These are phyloP conservation scores for Toxotes jaculatrix DNA, from an alignment of 2,113 vertebrate genomes.

Conservation along the genomic window DNA sequence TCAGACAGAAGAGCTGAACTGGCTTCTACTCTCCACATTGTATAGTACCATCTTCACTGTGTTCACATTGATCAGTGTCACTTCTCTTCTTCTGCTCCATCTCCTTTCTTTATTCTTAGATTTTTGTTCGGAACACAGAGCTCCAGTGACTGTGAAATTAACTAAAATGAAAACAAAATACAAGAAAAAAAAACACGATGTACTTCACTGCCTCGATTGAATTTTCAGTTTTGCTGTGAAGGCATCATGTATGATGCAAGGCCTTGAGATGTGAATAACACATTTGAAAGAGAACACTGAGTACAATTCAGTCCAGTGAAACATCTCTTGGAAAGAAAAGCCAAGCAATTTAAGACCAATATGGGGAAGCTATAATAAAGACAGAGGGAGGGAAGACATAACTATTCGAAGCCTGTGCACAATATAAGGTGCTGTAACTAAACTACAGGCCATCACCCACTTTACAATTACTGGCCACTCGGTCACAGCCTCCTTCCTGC, in stretches of 20 bases:
- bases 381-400: neutral
- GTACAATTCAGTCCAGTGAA: neutral
- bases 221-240: neutral
- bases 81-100: neutral
- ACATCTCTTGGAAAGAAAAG: neutral
- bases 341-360: too few species aligned
- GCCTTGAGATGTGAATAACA: neutral
- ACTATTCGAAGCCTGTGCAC: neutral
- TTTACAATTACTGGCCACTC: conserved; percentile 10
- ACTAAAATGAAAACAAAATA: neutral
- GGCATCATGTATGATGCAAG: neutral
- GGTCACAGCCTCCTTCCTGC: conserved; percentile 8
- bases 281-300: neutral
- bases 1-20: neutral
- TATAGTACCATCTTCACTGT: neutral
- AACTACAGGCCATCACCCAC: conserved; percentile 14
- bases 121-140: neutral
- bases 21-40: neutral
- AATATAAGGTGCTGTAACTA: neutral
- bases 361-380: neutral
- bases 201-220: neutral
- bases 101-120: neutral
- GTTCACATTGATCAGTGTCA: neutral
- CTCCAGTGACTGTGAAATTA: neutral
- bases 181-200: neutral